Percentiles rank a stretch among this genome's conserved stretches.
Evolutionary conservation across 2,797 vertebrate genomes (phyloP).

Genomic region (Hylomyscus alleni): DNA sequence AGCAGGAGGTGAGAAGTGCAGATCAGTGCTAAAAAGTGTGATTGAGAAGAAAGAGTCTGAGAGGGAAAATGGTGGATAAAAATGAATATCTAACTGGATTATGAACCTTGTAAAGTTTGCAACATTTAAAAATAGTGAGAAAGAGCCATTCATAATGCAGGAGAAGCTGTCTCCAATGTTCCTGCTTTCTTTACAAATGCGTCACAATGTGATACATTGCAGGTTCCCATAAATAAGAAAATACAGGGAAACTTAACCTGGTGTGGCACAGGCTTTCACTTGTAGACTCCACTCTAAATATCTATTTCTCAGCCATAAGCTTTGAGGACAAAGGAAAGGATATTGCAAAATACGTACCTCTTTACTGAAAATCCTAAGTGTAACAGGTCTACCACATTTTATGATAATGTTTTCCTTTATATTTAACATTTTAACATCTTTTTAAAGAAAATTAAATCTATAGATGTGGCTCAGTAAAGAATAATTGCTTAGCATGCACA

Average conservation of each 20-base stretch:
- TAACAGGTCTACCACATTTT: neutral
- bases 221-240: neutral
- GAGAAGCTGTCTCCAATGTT: constrained; percentile 19
- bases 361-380: constrained; percentile 30
- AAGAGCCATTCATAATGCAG: constrained; percentile 41
- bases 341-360: constrained; percentile 2
- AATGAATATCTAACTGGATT: neutral
- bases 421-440: constrained; percentile 57
- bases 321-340: neutral
- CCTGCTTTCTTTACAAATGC: constrained; percentile 42
- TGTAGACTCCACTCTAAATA: neutral
- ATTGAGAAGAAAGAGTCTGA: neutral
- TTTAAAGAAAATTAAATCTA: constrained; percentile 21
- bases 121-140: neutral
- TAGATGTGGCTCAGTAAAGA: neutral
- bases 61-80: neutral
- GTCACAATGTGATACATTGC: neutral
- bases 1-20: neutral
- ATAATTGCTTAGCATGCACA: neutral
- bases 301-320: constrained; percentile 31
- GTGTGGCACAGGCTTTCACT: neutral
- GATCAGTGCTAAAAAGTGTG: neutral
- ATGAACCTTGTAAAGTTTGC: neutral
- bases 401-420: constrained; percentile 42
- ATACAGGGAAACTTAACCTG: neutral